Base-by-base conservation (phyloP, 1,140 invertebrate species). In the Nasonia giraulti region DNA sequence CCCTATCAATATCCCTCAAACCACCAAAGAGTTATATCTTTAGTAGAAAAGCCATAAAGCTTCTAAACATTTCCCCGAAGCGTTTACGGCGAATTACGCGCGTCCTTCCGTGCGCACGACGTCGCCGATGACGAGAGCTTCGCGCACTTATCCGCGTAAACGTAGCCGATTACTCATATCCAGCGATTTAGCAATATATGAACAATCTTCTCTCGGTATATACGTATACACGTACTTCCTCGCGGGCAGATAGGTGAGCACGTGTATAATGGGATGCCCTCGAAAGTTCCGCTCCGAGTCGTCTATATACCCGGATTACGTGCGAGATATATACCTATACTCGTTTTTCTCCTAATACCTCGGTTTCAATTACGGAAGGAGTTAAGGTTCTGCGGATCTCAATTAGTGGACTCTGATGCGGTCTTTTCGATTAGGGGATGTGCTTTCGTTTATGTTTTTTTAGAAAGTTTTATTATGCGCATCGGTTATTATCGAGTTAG, bases 81-180 rank as follows among this genome's bases (percentile, higher is more conserved):
- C 68, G 27, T 33, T 71, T 71, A 71, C 55, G 55, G 14, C 68
- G 68, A 71, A 71, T 71, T 33, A 17, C 68, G 31, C 23, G 68
- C 23, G 68, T 71, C 68, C 68, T 71, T 71, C 68, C 27, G 68
- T n/a, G 11, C 66, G 11, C 27, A 27, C 27, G 27, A 27, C 27
- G 27, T 1, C n/a, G 68, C 0, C 14, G 68, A n/a, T 20, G 55
- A 55, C 7, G 50, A 55, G 50, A 55, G 50, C 50, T 20, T 62
- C 55, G 55, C 55, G 55, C 55, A 62, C 55, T 62, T 62, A 62
- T 31, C 73, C 31, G 31, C 73, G 73, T 75, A 75, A 75, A 75
- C 37, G 31, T 31, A 40, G 73, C 20, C 68, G 31, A 75, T 75
- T 75, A 75, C 73, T 75, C 73, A 75, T 44, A 71, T 40, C 73